A percentile compares a stretch with the other conserved stretches of the same genome.
Evolutionary conservation across 2,888 invertebrate genomes (phyloP).

Genomic region (Anagyrus pseudococci): DNA sequence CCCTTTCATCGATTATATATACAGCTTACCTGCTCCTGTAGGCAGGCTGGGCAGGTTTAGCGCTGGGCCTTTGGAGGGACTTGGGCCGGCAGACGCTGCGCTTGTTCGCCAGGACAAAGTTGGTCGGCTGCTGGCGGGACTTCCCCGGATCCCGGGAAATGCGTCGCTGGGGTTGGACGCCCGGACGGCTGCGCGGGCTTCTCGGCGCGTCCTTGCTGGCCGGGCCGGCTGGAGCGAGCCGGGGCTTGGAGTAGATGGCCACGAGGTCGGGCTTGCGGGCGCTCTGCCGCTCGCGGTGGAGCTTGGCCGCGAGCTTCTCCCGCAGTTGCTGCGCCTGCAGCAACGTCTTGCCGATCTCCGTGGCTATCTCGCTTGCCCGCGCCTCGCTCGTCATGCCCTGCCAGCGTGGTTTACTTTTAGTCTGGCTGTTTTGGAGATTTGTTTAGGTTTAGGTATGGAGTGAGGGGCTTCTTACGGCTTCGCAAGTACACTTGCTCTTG

Average conservation of each 20-base stretch:
- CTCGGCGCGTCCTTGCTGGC: background rate
- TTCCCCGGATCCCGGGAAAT: background rate
- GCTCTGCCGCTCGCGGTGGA: slow-evolving; percentile 42
- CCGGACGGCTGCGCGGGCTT: background rate
- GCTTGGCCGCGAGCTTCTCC: slow-evolving; percentile 47
- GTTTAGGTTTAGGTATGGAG: no score
- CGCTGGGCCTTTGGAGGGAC: no score
- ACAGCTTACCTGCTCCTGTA: no score
- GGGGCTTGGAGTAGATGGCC: slow-evolving; percentile 40
- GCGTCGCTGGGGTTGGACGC: background rate
- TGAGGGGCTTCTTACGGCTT: slow-evolving; percentile 46
- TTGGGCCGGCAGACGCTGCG: slow-evolving; percentile 35
- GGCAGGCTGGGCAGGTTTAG: no score
- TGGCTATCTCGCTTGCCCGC: slow-evolving; percentile 49
- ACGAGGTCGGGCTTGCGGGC: slow-evolving; percentile 37
- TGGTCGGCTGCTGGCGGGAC: slow-evolving; percentile 19
- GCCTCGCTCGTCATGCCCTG: slow-evolving; percentile 8
- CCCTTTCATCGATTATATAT: no score
- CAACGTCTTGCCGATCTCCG: slow-evolving; percentile 51
- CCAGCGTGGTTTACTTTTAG: background rate
- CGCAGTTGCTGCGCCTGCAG: slow-evolving; percentile 52
- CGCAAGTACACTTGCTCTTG: slow-evolving; percentile 49
- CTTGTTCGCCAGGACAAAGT: slow-evolving; percentile 45
- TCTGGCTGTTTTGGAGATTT: no score
- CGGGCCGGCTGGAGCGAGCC: background rate